phyloP scores from a whole-genome alignment of 2,113 vertebrate species.

The Pituophis catenifer region DNA sequence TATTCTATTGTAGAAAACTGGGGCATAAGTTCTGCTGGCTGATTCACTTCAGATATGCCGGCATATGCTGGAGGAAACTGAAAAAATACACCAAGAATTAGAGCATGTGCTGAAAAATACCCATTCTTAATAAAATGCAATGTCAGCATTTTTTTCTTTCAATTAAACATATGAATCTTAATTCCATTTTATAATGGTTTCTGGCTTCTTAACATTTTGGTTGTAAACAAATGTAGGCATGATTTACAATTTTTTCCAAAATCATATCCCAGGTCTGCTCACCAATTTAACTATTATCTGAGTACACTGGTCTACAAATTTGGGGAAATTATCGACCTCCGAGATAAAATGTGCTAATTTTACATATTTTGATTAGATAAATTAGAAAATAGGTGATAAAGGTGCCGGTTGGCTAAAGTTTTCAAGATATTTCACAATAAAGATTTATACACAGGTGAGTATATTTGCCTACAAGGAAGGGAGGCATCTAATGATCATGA shows the following conservation, averaged over 20 bases:
- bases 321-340: too few species aligned
- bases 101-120: not conserved
- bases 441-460: too few species aligned
- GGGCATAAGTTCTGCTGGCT: constrained; percentile 95
- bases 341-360: too few species aligned
- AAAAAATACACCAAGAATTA: constrained; percentile 52
- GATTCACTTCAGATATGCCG: constrained; percentile 94
- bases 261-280: not conserved
- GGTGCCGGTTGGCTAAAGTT: too few species aligned
- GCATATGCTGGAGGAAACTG: constrained; percentile 94
- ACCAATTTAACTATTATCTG: not conserved
- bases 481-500: too few species aligned
- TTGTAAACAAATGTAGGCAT: not conserved
- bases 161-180: not conserved
- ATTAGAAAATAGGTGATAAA: too few species aligned
- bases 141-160: not conserved
- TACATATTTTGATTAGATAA: too few species aligned
- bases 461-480: too few species aligned
- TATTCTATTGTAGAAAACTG: constrained; percentile 98
- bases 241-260: not conserved
- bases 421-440: too few species aligned
- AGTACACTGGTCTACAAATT: too few species aligned
- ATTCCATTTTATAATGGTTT: not conserved
- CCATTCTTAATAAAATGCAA: not conserved
- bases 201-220: not conserved